These are phyloP conservation scores for Pagetopsis macropterus DNA, from an alignment of 2,797 vertebrate species.

Conservation along the genomic window DNA sequence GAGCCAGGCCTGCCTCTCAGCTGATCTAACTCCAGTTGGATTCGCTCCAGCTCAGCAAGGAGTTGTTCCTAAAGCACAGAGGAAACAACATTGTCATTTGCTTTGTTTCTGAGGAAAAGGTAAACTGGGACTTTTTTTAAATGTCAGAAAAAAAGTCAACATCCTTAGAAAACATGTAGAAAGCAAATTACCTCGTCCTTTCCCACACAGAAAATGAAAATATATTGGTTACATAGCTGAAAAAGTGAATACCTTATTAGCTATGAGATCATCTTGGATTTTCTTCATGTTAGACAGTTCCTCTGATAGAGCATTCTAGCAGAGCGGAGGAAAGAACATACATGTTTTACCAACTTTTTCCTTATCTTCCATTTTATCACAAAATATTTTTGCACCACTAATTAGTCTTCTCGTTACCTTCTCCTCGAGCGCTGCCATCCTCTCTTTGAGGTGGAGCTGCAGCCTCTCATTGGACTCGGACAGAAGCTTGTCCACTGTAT, in stretches of 20 bases:
- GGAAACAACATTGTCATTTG: conserved; percentile 9
- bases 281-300: conserved; percentile 96
- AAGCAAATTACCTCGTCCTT: not conserved
- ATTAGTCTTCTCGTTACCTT: conserved; percentile 81
- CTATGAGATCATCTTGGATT: conserved; percentile 91
- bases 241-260: conserved; percentile 86
- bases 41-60: conserved; percentile 90
- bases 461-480: conserved; percentile 94
- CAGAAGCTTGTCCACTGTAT: conserved; percentile 93
- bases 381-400: not conserved
- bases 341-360: not conserved
- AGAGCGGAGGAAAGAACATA: conserved; percentile 29
- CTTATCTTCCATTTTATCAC: not conserved
- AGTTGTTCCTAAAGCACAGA: conserved; percentile 87
- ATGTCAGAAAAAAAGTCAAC: conserved; percentile 1
- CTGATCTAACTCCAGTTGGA: conserved; percentile 94
- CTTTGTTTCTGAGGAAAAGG: not conserved
- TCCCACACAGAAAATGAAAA: not conserved
- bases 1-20: conserved; percentile 89
- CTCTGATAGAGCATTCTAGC: conserved; percentile 91
- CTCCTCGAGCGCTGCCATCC: conserved; percentile 94
- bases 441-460: conserved; percentile 94
- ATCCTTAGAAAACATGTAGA: not conserved
- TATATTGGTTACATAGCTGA: not conserved
- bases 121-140: not conserved